These are phyloP conservation scores for Microplitis mediator DNA, from an alignment of 1,140 invertebrate species.

Conservation along the genomic window DNA sequence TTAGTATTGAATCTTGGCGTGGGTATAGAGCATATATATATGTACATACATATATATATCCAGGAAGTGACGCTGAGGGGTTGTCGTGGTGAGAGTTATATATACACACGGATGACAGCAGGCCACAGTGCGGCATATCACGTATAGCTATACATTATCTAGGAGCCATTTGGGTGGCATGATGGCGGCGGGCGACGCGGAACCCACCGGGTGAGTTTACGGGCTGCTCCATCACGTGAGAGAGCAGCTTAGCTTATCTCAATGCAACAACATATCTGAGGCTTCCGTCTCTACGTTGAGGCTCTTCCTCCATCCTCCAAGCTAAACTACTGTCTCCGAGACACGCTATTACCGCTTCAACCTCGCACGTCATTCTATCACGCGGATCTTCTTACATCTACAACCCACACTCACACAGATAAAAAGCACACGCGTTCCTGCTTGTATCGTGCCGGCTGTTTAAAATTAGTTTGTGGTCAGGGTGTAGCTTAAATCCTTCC, in stretches of 20 bases:
- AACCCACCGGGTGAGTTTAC: conserved; percentile 49
- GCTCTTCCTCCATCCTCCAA: conserved; percentile 4
- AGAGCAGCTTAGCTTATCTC: conserved; percentile 60
- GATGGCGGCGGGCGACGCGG: conserved; percentile 34
- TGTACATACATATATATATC: background rate
- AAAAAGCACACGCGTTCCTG: background rate
- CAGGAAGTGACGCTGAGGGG: conserved; percentile 2
- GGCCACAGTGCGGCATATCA: conserved; percentile 30
- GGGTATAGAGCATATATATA: background rate
- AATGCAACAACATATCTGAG: conserved; percentile 58
- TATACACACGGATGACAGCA: conserved; percentile 24
- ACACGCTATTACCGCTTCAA: conserved; percentile 13
- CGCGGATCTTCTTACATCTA: background rate
- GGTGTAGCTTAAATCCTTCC: too few relatives aligned
- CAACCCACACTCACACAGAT: background rate
- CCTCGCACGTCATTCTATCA: conserved; percentile 13
- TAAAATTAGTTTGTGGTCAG: too few relatives aligned
- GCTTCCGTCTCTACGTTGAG: conserved; percentile 45
- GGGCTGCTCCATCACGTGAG: conserved; percentile 55
- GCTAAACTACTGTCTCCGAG: conserved; percentile 12
- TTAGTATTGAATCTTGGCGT: background rate
- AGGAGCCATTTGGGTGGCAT: conserved; percentile 55
- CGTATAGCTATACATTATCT: conserved; percentile 53
- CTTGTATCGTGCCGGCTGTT: too few relatives aligned
- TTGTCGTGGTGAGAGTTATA: conserved; percentile 20